phyloP scores from a whole-genome alignment of 1,140 invertebrate species.

The Papilio polytes region DNA sequence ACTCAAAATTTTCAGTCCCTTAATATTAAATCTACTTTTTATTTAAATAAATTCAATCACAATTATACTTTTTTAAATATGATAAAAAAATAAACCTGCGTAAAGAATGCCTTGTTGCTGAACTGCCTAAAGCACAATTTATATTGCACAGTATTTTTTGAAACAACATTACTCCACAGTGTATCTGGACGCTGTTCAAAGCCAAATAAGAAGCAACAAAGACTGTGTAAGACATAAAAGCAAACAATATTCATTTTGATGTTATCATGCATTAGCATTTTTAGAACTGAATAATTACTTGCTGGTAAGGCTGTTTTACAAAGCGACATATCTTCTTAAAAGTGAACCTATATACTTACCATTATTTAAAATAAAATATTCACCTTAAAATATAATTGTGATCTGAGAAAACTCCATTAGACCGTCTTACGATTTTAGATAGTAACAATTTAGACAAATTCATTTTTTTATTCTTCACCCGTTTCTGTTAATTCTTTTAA shows the following conservation, averaged over 20 bases:
- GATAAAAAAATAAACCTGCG: conserved; percentile 4
- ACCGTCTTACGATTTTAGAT: not conserved
- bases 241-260: not conserved
- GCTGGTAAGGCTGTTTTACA: not conserved
- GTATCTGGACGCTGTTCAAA: not conserved
- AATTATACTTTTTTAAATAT: no score
- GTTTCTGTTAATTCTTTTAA: not conserved
- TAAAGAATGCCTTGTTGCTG: not conserved
- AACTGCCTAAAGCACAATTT: not conserved
- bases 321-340: not conserved
- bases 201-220: conserved; percentile 13
- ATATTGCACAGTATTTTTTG: conserved; percentile 13
- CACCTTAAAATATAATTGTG: conserved; percentile 33
- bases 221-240: not conserved
- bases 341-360: not conserved
- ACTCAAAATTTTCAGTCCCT: no score
- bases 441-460: conserved; percentile 15
- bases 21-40: no score
- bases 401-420: conserved; percentile 18
- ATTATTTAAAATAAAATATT: conserved; percentile 16
- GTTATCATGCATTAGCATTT: not conserved
- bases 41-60: no score
- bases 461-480: not conserved
- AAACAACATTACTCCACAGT: conserved; percentile 5
- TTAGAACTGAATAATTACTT: not conserved